These are phyloP conservation scores for Drosophila gunungcola DNA, from an alignment of 1,140 invertebrate genomes.

Conservation along the genomic window DNA sequence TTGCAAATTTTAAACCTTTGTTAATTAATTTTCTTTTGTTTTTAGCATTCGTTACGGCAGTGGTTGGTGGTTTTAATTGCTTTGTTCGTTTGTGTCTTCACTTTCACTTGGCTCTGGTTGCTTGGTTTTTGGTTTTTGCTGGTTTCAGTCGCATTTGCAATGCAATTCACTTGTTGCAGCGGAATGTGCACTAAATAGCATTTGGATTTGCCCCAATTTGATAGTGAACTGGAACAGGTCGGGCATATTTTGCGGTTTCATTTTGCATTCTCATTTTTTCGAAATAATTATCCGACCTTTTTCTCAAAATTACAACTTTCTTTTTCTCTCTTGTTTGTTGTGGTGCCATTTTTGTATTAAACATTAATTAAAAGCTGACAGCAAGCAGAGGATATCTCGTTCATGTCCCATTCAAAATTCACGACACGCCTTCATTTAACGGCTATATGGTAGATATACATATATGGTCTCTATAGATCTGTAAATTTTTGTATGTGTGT, in stretches of 20 bases:
- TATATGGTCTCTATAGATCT: slow-evolving; percentile 17
- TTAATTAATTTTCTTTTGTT: slow-evolving; percentile 26
- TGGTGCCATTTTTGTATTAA: slow-evolving; percentile 32
- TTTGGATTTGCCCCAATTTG: slow-evolving; percentile 20
- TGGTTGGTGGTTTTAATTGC: slow-evolving; percentile 37
- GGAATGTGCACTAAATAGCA: slow-evolving; percentile 6
- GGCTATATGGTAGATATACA: slow-evolving; percentile 6
- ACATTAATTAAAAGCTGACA: slow-evolving; percentile 52
- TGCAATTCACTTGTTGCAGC: slow-evolving; percentile 39
- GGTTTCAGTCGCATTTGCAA: slow-evolving; percentile 14
- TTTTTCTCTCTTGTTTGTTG: background rate
- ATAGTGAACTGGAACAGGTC: slow-evolving; percentile 19
- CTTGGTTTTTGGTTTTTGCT: slow-evolving; percentile 10
- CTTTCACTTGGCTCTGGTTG: slow-evolving; percentile 40
- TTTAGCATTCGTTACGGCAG: slow-evolving; percentile 11
- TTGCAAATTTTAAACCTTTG: slow-evolving; percentile 9
- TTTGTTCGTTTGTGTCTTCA: slow-evolving; percentile 20
- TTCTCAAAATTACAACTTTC: slow-evolving; percentile 9
- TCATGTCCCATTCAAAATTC: slow-evolving; percentile 3
- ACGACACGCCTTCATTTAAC: slow-evolving; percentile 24
- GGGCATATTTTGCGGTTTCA: background rate
- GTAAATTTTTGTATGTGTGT: slow-evolving; percentile 20
- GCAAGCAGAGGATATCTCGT: slow-evolving; percentile 27
- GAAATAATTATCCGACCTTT: background rate
- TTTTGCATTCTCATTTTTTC: background rate